Evolutionary conservation across 2,797 vertebrate genomes (phyloP), one percentile per base, ranked within the genome.

Genomic region (Sebastes itinus): DNA sequence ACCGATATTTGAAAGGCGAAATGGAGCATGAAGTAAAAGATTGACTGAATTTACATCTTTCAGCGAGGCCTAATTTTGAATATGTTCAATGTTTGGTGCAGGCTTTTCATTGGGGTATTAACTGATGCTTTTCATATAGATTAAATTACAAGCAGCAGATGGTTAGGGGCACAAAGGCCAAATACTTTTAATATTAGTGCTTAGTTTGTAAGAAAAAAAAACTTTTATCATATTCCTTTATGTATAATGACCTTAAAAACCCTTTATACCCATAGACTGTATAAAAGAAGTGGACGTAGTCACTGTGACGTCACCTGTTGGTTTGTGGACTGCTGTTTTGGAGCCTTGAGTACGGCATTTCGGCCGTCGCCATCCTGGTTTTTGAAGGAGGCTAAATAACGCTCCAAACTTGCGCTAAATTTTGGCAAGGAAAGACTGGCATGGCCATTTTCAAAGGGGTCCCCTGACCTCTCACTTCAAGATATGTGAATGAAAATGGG

Each of bases 1-100:
- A 52, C 59, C 33, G 33, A 86, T 68, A 82, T 90, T 81, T 86
- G 62, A 81, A 76, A 84, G 64, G 68, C 25, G 22, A 80, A 85
- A 87, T 56, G 32, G 65, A 77, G 72, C 77, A 55, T 72, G 68
- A 76, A 75, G 80, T 33, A 42, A 52, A 71, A 74, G 55, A 83
- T 78, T 77, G 77, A 70, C 81, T 77, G 33, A 68, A 71, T 77
- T 54, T 52, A 30, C 32, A 73, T 73, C 14, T 54, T 55, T 49
- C 42, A 56, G 60, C 6, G n/a, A 72, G 22, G 20, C 27, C 38
- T 71, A 5, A 59, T 73, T 52, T 63, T 27, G 55, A 30, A 55
- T 46, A 10, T 58, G 32, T 66, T n/a, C 20, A 25, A 22, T 61
- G 55, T 78, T 55, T 64, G 32, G 27, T 42, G 3, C 23, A 14